phyloP scores from a whole-genome alignment of 2,113 vertebrate species.

The Embiotoca jacksoni region DNA sequence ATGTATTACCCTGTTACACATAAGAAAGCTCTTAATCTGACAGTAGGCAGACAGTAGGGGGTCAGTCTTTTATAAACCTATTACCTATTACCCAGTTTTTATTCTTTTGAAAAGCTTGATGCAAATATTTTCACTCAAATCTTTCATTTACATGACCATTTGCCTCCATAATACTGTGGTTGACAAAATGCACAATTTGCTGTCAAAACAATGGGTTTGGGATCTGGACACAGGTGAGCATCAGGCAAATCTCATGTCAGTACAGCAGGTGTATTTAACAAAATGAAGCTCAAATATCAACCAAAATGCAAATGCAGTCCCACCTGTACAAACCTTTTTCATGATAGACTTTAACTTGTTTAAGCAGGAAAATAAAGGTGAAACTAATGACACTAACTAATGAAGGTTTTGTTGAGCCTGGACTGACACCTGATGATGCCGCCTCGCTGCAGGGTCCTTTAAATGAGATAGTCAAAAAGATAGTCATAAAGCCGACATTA shows the following conservation, averaged over 20 bases:
- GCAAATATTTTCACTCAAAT: conserved; percentile 40
- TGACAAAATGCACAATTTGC: conserved; percentile 55
- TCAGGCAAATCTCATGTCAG: conserved; percentile 71
- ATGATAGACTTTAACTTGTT: not conserved
- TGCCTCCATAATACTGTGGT: conserved; percentile 62
- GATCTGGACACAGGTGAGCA: conserved; percentile 25
- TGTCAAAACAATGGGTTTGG: conserved; percentile 66
- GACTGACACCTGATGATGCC: too few species aligned
- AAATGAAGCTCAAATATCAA: conserved; percentile 65
- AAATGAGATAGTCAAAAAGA: too few species aligned
- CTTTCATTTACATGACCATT: conserved; percentile 64
- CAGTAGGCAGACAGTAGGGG: too few species aligned
- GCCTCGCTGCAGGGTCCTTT: too few species aligned
- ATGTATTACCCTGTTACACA: too few species aligned
- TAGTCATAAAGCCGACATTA: too few species aligned
- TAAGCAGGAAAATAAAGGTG: not conserved
- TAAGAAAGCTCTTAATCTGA: too few species aligned
- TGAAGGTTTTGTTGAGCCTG: too few species aligned
- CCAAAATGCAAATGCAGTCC: conserved; percentile 66
- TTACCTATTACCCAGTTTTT: not conserved
- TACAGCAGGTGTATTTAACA: conserved; percentile 53
- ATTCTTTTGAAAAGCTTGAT: conserved; percentile 4
- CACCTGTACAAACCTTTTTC: conserved; percentile 1
- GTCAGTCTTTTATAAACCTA: too few species aligned
- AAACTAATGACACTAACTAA: too few species aligned